Conservation (phyloP, 2,797 vertebrate species). For the Galaxias olidus region DNA sequence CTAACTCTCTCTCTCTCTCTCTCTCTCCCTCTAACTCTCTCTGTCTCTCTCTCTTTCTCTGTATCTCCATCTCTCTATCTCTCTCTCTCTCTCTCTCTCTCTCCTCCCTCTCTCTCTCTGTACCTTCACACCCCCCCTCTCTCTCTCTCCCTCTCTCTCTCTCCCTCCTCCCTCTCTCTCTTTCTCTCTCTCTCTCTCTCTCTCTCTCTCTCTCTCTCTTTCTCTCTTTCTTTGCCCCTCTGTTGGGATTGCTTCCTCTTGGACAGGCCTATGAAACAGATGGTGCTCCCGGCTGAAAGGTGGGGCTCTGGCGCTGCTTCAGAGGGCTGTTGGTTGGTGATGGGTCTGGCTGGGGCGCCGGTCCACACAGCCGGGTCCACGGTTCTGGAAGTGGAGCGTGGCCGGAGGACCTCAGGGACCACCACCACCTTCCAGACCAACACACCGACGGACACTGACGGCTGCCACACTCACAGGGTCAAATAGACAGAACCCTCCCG, state of each 20-base stretch:
- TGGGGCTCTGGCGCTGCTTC: conserved; percentile 47
- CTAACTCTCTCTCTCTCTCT: background rate
- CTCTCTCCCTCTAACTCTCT: background rate
- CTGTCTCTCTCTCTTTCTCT: background rate
- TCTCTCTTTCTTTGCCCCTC: conserved; percentile 32
- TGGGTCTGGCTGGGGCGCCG: conserved; percentile 47
- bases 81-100: background rate
- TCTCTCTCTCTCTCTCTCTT: conserved; percentile 25
- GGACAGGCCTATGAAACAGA: conserved; percentile 54
- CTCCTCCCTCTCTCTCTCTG: background rate
- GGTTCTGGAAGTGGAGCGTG: conserved; percentile 48
- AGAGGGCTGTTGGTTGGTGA: conserved; percentile 62
- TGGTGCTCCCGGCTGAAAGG: conserved; percentile 29
- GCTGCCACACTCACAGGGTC: conserved; percentile 25
- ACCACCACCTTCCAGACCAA: conserved; percentile 47
- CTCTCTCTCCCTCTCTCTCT: background rate
- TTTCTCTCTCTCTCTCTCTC: background rate
- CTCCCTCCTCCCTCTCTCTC: background rate
- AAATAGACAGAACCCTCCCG: background rate
- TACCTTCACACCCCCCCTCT: background rate
- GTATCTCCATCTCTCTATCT: background rate
- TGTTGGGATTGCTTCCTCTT: conserved; percentile 63
- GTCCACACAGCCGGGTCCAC: conserved; percentile 51
- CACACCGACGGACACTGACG: conserved; percentile 36
- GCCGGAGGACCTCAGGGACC: conserved; percentile 58